Conservation (phyloP, 2,113 vertebrate species). For the Carassius carassius region DNA sequence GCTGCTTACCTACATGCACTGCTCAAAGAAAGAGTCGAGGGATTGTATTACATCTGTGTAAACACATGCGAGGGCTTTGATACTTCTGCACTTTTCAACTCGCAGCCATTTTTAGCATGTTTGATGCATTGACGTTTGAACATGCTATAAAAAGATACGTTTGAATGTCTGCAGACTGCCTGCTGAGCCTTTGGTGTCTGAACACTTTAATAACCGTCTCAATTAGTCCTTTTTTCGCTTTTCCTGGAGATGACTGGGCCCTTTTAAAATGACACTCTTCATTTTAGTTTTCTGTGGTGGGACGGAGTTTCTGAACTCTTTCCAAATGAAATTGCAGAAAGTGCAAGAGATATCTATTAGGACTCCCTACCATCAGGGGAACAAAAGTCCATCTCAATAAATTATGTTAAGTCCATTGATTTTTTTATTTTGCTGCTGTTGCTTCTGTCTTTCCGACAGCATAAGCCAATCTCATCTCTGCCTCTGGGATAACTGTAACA, state of each 20-base stretch:
- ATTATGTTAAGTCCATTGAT: slow-evolving; percentile 75
- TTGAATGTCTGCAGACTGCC: neutral
- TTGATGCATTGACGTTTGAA: neutral
- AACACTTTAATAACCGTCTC: slow-evolving; percentile 24
- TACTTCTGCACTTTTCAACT: slow-evolving; percentile 4
- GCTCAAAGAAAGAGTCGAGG: slow-evolving; percentile 47
- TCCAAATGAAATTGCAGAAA: slow-evolving; percentile 72
- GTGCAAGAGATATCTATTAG: slow-evolving; percentile 71
- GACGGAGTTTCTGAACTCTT: slow-evolving; percentile 63
- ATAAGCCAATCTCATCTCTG: slow-evolving; percentile 71
- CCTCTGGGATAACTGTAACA: slow-evolving; percentile 55
- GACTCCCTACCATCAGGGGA: slow-evolving; percentile 56
- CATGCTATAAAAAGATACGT: neutral
- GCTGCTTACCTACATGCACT: slow-evolving; percentile 32
- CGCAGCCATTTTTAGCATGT: slow-evolving; percentile 14
- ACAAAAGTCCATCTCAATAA: slow-evolving; percentile 73
- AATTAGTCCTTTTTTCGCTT: slow-evolving; percentile 2
- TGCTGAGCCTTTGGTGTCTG: slow-evolving; percentile 8
- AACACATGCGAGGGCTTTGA: slow-evolving; percentile 52
- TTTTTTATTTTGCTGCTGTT: slow-evolving; percentile 60
- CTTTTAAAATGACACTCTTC: slow-evolving; percentile 23
- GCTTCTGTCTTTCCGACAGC: slow-evolving; percentile 69
- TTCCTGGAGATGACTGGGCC: neutral
- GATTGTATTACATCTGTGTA: slow-evolving; percentile 62
- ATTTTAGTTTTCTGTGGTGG: slow-evolving; percentile 1